Percentiles rank a stretch among this genome's conserved stretches.
Conservation (phyloP, 2,797 vertebrate species). For the Sebastes nivosus region DNA sequence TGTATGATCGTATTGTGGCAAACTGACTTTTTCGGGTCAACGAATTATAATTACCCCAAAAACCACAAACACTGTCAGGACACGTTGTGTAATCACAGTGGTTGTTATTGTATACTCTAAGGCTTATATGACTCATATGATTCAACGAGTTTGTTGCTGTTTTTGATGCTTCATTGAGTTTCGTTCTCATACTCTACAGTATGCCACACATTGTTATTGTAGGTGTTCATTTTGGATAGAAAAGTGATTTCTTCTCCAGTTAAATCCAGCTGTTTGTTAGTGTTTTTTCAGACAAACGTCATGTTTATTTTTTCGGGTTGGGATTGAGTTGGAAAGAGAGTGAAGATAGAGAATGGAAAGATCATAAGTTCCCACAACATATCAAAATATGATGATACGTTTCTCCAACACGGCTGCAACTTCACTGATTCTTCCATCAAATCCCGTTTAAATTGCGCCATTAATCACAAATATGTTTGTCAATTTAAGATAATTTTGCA, state of each 20-base stretch:
- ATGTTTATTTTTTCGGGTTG: neutral
- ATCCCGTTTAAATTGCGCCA: too few relatives aligned
- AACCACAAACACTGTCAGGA: conserved; percentile 21
- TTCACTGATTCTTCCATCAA: too few relatives aligned
- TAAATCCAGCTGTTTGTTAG: neutral
- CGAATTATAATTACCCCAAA: conserved; percentile 28
- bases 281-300: neutral
- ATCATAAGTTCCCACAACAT: neutral
- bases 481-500: too few relatives aligned
- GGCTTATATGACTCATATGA: conserved; percentile 25
- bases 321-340: neutral
- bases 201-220: neutral
- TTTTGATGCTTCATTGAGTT: conserved; percentile 35
- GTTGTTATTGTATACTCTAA: neutral
- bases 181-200: neutral
- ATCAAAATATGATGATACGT: neutral
- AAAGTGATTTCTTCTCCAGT: neutral
- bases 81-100: conserved; percentile 20
- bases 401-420: neutral
- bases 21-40: neutral
- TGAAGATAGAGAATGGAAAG: neutral
- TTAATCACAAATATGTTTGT: too few relatives aligned
- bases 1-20: conserved; percentile 29
- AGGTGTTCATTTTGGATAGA: neutral
- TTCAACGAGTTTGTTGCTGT: neutral